Conservation (phyloP, 2,797 vertebrate genomes). For the Tinamus major region DNA sequence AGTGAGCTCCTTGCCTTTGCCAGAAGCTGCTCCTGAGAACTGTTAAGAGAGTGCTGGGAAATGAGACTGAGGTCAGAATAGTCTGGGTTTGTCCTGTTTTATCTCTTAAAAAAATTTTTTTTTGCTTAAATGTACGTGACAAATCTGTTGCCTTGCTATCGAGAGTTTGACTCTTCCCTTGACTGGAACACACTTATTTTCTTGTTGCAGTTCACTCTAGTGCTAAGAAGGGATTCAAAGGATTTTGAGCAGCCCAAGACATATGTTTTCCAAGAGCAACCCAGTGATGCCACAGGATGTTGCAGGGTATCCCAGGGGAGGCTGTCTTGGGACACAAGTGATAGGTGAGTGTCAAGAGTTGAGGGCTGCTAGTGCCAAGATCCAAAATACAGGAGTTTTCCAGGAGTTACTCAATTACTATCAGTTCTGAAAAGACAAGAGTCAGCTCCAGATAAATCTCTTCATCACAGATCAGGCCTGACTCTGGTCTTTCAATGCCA, state of each 20-base stretch:
- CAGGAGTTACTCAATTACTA: background rate
- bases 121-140: background rate
- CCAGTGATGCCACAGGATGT: background rate
- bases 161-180: background rate
- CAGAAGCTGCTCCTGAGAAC: background rate
- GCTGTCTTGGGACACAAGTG: background rate
- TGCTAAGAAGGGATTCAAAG: background rate
- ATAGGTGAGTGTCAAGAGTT: background rate
- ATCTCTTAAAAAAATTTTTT: fast-evolving
- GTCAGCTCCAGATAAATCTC: background rate
- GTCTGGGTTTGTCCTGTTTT: background rate
- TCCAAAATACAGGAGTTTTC: background rate
- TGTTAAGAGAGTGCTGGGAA: fast-evolving
- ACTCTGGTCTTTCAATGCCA: background rate
- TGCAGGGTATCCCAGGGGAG: background rate
- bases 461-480: background rate
- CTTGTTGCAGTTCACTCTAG: background rate
- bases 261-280: background rate
- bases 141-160: background rate
- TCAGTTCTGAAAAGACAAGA: too few species aligned
- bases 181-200: background rate
- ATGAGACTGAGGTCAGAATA: background rate
- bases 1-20: background rate
- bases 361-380: background rate
- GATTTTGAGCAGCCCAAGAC: background rate